These are phyloP conservation scores for Philonicus albiceps DNA, from an alignment of 2,888 invertebrate genomes.

Conservation along the genomic window DNA sequence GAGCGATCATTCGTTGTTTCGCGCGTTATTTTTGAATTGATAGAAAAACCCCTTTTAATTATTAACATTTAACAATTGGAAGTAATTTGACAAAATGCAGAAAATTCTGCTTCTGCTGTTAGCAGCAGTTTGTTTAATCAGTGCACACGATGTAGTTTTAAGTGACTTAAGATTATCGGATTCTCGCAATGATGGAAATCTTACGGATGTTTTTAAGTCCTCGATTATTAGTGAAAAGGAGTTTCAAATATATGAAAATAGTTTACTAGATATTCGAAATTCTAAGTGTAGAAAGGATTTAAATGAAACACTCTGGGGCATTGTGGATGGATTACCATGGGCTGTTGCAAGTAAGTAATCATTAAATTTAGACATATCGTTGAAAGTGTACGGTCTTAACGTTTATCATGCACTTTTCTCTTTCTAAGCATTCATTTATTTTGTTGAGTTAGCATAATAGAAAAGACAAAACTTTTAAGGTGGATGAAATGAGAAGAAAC, in stretches of 20 bases:
- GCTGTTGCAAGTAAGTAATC: conserved; percentile 56
- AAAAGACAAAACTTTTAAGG: too few relatives aligned
- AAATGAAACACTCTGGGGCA: conserved; percentile 55
- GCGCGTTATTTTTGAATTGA: neutral
- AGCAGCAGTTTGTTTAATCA: neutral
- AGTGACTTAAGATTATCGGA: neutral
- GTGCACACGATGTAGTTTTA: neutral
- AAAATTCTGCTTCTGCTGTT: neutral
- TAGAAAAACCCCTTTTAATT: neutral
- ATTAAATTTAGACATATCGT: too few relatives aligned
- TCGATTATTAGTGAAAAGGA: conserved; percentile 47
- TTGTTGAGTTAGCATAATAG: too few relatives aligned
- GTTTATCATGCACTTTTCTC: too few relatives aligned
- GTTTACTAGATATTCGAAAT: conserved; percentile 52
- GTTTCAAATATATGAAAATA: conserved; percentile 51
- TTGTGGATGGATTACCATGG: conserved; percentile 53
- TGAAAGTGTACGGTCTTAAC: too few relatives aligned
- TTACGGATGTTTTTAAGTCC: neutral
- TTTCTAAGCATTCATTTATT: too few relatives aligned
- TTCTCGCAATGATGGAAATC: neutral
- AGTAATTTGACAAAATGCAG: neutral
- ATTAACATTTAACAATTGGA: neutral
- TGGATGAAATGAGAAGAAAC: too few relatives aligned
- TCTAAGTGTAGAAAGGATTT: conserved; percentile 53
- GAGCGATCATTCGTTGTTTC: neutral